Evolutionary conservation across 2,797 vertebrate species (phyloP), one percentile per base, ranked within the genome.

Genomic region (Peromyscus eremicus): DNA sequence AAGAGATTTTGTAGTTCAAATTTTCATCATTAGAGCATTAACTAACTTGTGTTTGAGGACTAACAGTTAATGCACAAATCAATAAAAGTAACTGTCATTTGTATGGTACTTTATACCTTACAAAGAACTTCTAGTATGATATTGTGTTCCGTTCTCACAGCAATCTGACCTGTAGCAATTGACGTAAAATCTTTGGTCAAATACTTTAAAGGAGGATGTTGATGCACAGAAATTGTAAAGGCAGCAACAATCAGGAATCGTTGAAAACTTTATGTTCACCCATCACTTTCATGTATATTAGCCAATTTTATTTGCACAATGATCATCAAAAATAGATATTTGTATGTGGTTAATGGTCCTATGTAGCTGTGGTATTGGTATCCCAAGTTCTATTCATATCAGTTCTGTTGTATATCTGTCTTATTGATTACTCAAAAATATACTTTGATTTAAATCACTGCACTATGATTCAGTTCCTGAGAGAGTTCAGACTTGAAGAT

Each of bases 41-140:
- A 97, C 27, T 92, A 95, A 94, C 13, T 85, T 70, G 68, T 96
- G 75, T 92, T 94, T 94, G 52, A 96, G n/a, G 71, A 91, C 68
- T 92, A 95, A 89, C 79, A 95, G 95, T 93, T 95, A 96, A 97
- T 77, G 73, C n/a, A 94, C 34, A 95, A 80, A 96, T 97, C 97
- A 91, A 96, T 97, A 95, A 81, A 29, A 37, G 25, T 91, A 97
- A 76, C 49, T 79, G 93, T 80, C 88, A 91, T 95, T 83, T 91
- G 73, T 62, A 66, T 43, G 90, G 81, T 79, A 80, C 43, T 91
- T 89, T 89, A 83, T 32, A 94, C n/a, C 73, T 96, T 92, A 76
- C 52, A 87, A 77, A 81, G 79, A 95, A 80, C 52, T 87, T 49
- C 37, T 76, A 23, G 57, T 34, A 79, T 70, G 66, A 90, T 82